phyloP scores from a whole-genome alignment of 2,113 vertebrate species.

The Kobus ellipsiprymnus region DNA sequence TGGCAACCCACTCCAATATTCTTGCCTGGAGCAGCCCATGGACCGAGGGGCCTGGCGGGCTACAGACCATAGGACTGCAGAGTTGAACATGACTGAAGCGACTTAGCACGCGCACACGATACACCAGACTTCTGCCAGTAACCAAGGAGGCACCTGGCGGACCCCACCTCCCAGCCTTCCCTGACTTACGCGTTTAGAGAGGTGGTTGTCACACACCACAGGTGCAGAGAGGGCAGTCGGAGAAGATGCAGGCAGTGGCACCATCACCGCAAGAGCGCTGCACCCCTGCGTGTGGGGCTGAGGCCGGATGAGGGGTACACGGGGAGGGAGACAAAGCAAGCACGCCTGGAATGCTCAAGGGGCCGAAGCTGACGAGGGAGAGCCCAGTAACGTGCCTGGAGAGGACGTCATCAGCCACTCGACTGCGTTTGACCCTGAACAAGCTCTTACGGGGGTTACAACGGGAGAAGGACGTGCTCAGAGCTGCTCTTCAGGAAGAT shows the following conservation, averaged over 20 bases:
- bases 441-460: background rate
- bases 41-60: background rate
- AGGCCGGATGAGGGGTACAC: background rate
- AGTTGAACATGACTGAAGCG: background rate
- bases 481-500: background rate
- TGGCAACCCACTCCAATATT: background rate
- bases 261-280: background rate
- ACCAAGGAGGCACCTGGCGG: background rate
- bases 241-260: too few species aligned
- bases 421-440: background rate
- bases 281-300: rapidly evolving
- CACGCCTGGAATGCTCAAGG: background rate
- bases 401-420: rapidly evolving
- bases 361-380: background rate
- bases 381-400: background rate
- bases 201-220: rapidly evolving
- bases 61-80: background rate
- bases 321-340: background rate
- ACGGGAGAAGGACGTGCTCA: rapidly evolving
- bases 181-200: rapidly evolving
- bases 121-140: background rate
- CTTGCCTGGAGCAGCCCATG: background rate
- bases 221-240: background rate
- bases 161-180: background rate
- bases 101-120: background rate